Percentiles rank a stretch among this genome's conserved stretches.
Conservation (phyloP, 2,113 vertebrate species). For the Podocnemis expansa region DNA sequence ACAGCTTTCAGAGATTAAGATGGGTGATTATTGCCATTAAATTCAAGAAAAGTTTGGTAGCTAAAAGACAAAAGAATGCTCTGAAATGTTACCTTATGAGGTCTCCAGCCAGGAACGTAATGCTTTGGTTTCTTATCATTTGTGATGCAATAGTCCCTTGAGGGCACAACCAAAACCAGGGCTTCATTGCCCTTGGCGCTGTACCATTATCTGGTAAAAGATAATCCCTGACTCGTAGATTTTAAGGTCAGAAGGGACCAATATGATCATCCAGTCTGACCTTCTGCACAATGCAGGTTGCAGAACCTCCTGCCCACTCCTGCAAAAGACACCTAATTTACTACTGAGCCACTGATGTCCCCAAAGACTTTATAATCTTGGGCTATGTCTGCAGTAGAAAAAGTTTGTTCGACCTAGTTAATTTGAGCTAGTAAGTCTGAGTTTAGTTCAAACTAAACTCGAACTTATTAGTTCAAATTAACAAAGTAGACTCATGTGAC, state of each 20-base stretch:
- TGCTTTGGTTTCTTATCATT: neutral
- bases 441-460: too few species aligned
- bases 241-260: neutral
- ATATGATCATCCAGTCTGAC: too few species aligned
- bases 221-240: neutral
- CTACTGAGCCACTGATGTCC: too few species aligned
- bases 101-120: neutral
- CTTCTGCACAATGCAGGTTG: too few species aligned
- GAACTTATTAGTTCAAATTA: too few species aligned
- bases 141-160: neutral
- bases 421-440: too few species aligned
- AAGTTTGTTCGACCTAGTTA: too few species aligned
- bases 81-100: neutral
- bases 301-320: too few species aligned
- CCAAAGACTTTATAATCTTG: too few species aligned
- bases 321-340: too few species aligned
- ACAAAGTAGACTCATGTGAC: too few species aligned
- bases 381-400: too few species aligned
- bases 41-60: neutral
- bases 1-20: neutral
- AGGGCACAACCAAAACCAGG: constrained; percentile 2
- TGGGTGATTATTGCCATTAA: neutral
- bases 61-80: neutral
- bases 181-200: rapidly evolving
- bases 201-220: neutral